These are phyloP conservation scores for Schrankia costaestrigalis DNA, from an alignment of 2,888 invertebrate species.

Conservation along the genomic window DNA sequence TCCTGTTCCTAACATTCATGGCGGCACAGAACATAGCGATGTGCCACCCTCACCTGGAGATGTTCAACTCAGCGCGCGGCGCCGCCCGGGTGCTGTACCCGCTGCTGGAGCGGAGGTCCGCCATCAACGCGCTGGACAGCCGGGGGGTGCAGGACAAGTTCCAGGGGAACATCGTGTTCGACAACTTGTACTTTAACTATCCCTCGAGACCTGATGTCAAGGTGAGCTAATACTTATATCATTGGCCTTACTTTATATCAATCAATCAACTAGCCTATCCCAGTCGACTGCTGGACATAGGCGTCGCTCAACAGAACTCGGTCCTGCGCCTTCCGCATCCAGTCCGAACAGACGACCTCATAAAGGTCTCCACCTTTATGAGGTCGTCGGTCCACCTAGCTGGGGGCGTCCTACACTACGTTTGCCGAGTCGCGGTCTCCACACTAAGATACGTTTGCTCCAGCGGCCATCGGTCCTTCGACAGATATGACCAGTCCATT, in stretches of 20 bases:
- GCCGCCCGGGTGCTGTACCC: conserved; percentile 86
- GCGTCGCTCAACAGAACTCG: too few species aligned
- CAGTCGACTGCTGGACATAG: too few species aligned
- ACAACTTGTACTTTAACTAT: conserved; percentile 87
- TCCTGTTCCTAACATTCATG: conserved; percentile 87
- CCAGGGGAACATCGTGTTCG: conserved; percentile 84
- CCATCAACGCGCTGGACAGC: conserved; percentile 49
- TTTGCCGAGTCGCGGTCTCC: too few species aligned
- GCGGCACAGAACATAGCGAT: conserved; percentile 89
- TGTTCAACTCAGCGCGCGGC: conserved; percentile 86
- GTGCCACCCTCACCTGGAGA: conserved; percentile 87
- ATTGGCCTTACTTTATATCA: neutral
- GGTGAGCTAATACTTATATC: conserved; percentile 46
- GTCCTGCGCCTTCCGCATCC: too few species aligned
- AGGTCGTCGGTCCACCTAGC: too few species aligned
- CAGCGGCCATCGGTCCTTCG: too few species aligned
- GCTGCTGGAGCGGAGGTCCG: conserved; percentile 82
- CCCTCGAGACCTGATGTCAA: conserved; percentile 88
- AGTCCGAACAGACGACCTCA: too few species aligned
- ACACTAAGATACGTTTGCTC: too few species aligned
- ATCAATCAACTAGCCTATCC: neutral
- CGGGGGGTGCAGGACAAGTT: conserved; percentile 71
- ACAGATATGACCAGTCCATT: too few species aligned
- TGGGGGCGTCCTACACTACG: too few species aligned
- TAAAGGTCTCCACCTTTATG: too few species aligned